Percentiles rank a stretch among this genome's conserved stretches.
These are phyloP conservation scores for Pachyuromys duprasi DNA, from an alignment of 2,797 vertebrate species.

Conservation along the genomic window DNA sequence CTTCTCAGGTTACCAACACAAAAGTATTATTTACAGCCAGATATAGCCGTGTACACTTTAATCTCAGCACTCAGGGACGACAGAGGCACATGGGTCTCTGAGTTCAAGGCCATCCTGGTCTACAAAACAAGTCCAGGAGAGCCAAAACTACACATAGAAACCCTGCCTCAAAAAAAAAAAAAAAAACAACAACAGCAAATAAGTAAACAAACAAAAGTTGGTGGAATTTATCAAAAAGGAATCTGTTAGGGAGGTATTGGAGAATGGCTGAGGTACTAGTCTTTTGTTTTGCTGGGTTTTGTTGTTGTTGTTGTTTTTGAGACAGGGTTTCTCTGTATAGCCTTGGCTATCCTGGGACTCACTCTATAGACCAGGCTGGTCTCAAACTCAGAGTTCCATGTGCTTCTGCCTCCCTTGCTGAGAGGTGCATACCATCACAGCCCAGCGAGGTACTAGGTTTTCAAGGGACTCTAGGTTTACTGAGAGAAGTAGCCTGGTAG, in stretches of 20 bases:
- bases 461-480: not conserved
- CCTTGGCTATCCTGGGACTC: not conserved
- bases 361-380: not conserved
- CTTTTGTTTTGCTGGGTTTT: not conserved
- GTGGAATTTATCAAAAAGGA: not conserved
- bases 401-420: too few relatives aligned
- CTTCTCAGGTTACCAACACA: not conserved
- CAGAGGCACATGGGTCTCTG: not conserved
- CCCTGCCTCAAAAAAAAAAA: not conserved
- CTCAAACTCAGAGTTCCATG: not conserved
- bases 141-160: not conserved
- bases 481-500: not conserved
- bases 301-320: not conserved
- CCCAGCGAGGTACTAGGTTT: not conserved
- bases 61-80: not conserved
- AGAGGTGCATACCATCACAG: not conserved
- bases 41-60: not conserved
- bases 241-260: not conserved
- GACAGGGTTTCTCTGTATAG: not conserved
- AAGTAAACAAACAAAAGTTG: not conserved
- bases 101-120: not conserved
- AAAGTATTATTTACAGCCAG: not conserved
- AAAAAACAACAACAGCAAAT: not conserved
- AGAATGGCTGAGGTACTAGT: not conserved
- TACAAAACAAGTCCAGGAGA: not conserved